phyloP scores from a whole-genome alignment of 2,888 invertebrate species.

The Cordilura impudica region DNA sequence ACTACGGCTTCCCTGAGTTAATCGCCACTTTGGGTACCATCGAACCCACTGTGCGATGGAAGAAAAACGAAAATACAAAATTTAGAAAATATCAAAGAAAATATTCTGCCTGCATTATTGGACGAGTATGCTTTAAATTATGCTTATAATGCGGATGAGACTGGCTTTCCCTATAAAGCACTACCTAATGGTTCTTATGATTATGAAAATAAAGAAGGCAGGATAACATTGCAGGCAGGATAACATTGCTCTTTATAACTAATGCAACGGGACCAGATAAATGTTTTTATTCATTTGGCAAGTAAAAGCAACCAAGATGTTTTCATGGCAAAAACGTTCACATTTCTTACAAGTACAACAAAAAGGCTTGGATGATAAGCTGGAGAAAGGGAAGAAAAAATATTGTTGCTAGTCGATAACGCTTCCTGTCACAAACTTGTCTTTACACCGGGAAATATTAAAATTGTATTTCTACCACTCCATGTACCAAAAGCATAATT shows the following conservation, averaged over 20 bases:
- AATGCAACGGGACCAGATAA: too few relatives aligned
- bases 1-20: too few relatives aligned
- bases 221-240: neutral
- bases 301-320: constrained; percentile 9
- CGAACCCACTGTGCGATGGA: too few relatives aligned
- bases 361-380: constrained; percentile 25
- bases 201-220: neutral
- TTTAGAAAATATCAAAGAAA: neutral
- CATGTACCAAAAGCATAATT: too few relatives aligned
- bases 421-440: too few relatives aligned
- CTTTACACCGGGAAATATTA: too few relatives aligned
- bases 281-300: constrained; percentile 14
- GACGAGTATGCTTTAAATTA: neutral
- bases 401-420: too few relatives aligned
- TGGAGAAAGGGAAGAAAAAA: constrained; percentile 7
- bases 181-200: neutral
- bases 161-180: too few relatives aligned
- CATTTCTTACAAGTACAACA: constrained; percentile 16
- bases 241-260: constrained; percentile 12
- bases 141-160: neutral
- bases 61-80: neutral
- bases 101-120: too few relatives aligned
- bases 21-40: too few relatives aligned
- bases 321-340: constrained; percentile 3
- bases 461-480: neutral